Evolutionary conservation across 2,797 vertebrate species (phyloP), one percentile per base, ranked within the genome.

Genomic region (Diceros bicornis): DNA sequence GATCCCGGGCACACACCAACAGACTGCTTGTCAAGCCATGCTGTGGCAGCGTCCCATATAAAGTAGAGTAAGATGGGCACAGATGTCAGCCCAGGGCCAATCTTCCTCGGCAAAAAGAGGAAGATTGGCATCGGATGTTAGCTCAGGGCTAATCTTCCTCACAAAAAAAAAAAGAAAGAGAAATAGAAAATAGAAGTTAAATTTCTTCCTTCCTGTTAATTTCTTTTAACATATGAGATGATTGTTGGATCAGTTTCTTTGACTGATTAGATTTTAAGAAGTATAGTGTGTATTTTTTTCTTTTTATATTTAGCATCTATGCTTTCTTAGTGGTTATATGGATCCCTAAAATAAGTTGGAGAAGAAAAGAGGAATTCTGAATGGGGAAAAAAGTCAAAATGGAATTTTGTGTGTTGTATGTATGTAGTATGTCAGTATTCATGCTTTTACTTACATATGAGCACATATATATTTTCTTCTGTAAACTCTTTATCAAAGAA

Each of bases 391-490:
- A 59, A 75, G 29, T 75, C 20, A 84, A 95, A 85, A 23, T 82
- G 55, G 25, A 62, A 89, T 87, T 94, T 96, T 81, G 32, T 83
- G 6, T 89, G 64, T 88, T 94, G 21, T 18, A 21, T 69, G 10
- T 59, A 79, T 91, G 66, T 25, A 20, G 62, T 78, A 34, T 96
- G 12, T 71, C 52, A 34, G 8, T 96, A 47, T 95, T 71, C n/a
- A 20, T 97, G 72, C 29, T 61, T 96, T 97, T 85, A 91, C 12
- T 82, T 68, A 81, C 18, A 71, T 91, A 47, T 81, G 47, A 89
- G 0, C 57, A 71, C 37, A 90, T 83, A 41, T 11, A 78, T 74
- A 50, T 78, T 66, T 96, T 69, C 78, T 83, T 83, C 27, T 69
- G 37, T 69, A 71, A 81, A 55, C n/a, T 94, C 34, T 82, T 69